These are phyloP conservation scores for Magallana angulata DNA, from an alignment of 1,140 invertebrate genomes.

Conservation along the genomic window DNA sequence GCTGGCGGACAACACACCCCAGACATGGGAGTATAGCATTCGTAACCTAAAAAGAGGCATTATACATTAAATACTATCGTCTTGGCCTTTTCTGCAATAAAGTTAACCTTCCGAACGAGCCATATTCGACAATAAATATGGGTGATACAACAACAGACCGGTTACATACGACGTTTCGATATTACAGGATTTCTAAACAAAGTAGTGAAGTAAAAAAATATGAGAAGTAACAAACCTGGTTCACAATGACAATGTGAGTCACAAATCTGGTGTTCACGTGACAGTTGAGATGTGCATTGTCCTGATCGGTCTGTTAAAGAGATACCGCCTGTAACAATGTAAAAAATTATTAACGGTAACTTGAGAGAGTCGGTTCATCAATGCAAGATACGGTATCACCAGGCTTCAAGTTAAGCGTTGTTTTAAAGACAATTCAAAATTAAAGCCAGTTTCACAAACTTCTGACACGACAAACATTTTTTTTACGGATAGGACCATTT, in stretches of 20 bases:
- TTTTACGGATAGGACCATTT: too few species aligned
- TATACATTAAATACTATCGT: too few species aligned
- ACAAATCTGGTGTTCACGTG: background rate
- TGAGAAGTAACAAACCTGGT: background rate
- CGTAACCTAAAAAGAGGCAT: slow-evolving; percentile 49
- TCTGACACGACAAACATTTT: too few species aligned
- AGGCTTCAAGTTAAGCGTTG: background rate
- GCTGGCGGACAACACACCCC: slow-evolving; percentile 64
- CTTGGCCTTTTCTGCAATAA: too few species aligned
- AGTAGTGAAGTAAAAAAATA: too few species aligned
- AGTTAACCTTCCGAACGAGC: too few species aligned
- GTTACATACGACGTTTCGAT: too few species aligned
- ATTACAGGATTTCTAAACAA: too few species aligned
- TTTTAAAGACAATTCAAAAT: background rate
- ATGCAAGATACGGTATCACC: background rate
- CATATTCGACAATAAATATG: too few species aligned
- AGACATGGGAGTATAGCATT: slow-evolving; percentile 64
- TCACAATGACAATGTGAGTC: slow-evolving; percentile 1
- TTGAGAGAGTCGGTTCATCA: background rate
- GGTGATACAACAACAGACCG: too few species aligned
- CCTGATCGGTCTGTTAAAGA: background rate
- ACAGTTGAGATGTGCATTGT: background rate
- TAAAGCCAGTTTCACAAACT: background rate
- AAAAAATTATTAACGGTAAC: background rate
- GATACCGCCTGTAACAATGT: background rate